Conservation (phyloP, 2,888 invertebrate species). For the Hyalella azteca region DNA sequence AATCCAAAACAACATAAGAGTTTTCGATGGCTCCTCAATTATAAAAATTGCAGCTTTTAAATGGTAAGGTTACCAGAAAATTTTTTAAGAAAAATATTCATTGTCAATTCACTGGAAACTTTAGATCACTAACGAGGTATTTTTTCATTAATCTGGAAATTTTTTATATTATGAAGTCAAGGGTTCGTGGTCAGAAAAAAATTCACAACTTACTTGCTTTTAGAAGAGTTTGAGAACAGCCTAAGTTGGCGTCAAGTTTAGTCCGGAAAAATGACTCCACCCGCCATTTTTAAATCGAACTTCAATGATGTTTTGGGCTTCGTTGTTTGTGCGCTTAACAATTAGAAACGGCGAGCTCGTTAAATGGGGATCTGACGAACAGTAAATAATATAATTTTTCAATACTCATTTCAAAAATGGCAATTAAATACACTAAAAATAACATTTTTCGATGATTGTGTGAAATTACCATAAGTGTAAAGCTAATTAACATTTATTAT, state of each 20-base stretch:
- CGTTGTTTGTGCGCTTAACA: constrained; percentile 8
- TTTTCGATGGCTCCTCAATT: neutral
- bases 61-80: too few relatives aligned
- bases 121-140: constrained; percentile 7
- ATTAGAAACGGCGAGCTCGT: neutral
- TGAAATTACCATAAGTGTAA: too few relatives aligned
- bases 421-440: too few relatives aligned
- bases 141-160: neutral
- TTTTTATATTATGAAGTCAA: neutral
- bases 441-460: too few relatives aligned
- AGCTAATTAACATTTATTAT: too few relatives aligned
- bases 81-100: neutral
- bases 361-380: too few relatives aligned
- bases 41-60: neutral
- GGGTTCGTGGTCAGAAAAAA: neutral
- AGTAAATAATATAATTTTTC: too few relatives aligned
- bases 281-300: neutral
- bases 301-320: constrained; percentile 3
- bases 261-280: neutral
- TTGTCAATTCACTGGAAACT: neutral
- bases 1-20: neutral
- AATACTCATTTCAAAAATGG: too few relatives aligned
- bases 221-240: neutral
- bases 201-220: neutral
- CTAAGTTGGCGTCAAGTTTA: neutral